These are phyloP conservation scores for Gephyroberyx darwinii DNA, from an alignment of 2,797 vertebrate genomes.

Conservation along the genomic window DNA sequence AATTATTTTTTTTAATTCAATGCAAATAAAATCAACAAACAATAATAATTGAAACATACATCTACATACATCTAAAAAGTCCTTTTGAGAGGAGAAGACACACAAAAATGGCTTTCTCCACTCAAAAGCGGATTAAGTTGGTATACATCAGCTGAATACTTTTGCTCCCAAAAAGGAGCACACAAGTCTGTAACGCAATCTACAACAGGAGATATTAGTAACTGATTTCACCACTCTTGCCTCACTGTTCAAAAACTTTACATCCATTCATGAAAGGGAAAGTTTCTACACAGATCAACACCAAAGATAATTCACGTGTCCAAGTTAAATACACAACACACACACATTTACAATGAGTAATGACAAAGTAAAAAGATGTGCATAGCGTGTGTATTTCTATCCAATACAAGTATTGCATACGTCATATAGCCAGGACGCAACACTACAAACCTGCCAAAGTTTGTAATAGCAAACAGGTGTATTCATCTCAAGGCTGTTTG, in stretches of 20 bases:
- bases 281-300: conserved; percentile 8
- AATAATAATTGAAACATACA: background rate
- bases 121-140: background rate
- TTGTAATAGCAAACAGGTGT: background rate
- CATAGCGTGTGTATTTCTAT: background rate
- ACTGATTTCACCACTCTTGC: background rate
- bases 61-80: background rate
- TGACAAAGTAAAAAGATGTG: background rate
- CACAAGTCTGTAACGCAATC: background rate
- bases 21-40: conserved; percentile 9
- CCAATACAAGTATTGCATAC: background rate
- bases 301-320: background rate
- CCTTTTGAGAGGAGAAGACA: background rate
- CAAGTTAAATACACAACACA: background rate
- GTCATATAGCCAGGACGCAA: background rate
- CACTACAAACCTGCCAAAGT: background rate
- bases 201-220: background rate
- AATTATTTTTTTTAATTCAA: conserved; percentile 23
- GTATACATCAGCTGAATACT: conserved; percentile 3
- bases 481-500: background rate
- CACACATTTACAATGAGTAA: background rate
- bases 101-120: background rate
- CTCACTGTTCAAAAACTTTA: background rate
- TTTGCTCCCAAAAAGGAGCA: conserved; percentile 4
- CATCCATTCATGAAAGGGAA: conserved; percentile 2